These are phyloP conservation scores for Synergus laeviventris DNA, from an alignment of 2,888 invertebrate species.

Conservation along the genomic window DNA sequence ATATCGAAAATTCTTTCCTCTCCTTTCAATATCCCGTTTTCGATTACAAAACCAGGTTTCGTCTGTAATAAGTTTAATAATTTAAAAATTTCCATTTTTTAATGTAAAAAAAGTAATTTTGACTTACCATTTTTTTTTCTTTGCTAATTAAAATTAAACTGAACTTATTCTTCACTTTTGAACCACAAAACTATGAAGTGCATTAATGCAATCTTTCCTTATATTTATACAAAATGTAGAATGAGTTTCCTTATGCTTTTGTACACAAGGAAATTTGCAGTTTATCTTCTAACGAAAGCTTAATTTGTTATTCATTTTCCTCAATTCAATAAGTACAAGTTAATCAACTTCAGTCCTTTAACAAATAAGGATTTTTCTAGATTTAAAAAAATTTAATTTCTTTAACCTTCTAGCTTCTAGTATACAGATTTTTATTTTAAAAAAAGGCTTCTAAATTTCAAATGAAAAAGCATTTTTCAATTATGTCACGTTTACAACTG, in stretches of 20 bases:
- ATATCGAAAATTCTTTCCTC: not conserved
- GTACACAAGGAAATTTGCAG: conserved; percentile 12
- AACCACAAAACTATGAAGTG: not conserved
- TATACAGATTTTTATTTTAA: too few relatives aligned
- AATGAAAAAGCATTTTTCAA: too few relatives aligned
- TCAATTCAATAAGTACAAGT: not conserved
- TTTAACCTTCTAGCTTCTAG: not conserved
- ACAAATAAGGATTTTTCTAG: not conserved
- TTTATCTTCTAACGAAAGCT: not conserved
- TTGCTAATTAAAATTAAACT: not conserved
- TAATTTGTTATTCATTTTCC: not conserved
- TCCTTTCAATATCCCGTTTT: conserved; percentile 41
- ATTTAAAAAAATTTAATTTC: not conserved
- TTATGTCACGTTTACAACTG: too few relatives aligned
- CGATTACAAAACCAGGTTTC: conserved; percentile 19
- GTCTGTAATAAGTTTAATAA: not conserved
- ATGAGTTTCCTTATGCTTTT: conserved; percentile 1
- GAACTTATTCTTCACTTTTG: not conserved
- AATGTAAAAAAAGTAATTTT: not conserved
- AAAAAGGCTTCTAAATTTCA: too few relatives aligned
- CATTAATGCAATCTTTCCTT: not conserved
- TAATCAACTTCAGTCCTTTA: not conserved
- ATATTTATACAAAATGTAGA: not conserved
- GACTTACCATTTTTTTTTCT: not conserved
- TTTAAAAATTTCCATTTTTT: not conserved